Conservation (phyloP, 2,797 vertebrate species). For the Gorsachius magnificus region DNA sequence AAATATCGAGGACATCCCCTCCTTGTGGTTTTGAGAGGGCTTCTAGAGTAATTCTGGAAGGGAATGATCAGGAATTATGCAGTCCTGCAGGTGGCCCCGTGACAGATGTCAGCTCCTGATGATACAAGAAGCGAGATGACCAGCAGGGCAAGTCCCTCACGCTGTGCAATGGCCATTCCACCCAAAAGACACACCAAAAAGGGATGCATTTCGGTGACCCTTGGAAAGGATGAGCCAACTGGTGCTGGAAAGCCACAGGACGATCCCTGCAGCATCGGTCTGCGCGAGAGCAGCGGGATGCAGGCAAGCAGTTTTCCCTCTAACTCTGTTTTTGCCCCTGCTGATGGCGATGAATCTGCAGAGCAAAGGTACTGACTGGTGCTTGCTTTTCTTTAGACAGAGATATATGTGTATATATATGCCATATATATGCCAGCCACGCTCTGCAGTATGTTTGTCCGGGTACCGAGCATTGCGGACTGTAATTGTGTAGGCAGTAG, state of each 20-base stretch:
- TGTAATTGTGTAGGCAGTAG: neutral
- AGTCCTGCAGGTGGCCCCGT: fast-evolving
- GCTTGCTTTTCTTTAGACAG: neutral
- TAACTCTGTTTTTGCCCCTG: fast-evolving
- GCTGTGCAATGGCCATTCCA: fast-evolving
- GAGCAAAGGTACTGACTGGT: neutral
- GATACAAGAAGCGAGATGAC: fast-evolving
- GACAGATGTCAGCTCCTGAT: neutral
- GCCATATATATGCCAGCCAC: too few species aligned
- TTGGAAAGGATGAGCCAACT: neutral
- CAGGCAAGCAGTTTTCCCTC: neutral
- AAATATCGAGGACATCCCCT: neutral
- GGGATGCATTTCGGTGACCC: neutral
- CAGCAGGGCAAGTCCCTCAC: too few species aligned
- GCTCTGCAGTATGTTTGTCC: neutral
- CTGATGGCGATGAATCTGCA: neutral
- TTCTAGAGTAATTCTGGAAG: neutral
- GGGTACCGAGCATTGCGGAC: neutral
- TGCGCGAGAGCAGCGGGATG: neutral
- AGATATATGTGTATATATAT: too few species aligned
- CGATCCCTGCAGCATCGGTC: fast-evolving
- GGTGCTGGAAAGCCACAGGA: neutral
- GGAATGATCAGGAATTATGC: neutral
- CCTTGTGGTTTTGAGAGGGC: neutral
- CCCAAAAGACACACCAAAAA: fast-evolving